Evolutionary conservation across 2,797 vertebrate genomes (phyloP), one percentile per base, ranked within the genome.

Genomic region (Hoplostethus mediterraneus): DNA sequence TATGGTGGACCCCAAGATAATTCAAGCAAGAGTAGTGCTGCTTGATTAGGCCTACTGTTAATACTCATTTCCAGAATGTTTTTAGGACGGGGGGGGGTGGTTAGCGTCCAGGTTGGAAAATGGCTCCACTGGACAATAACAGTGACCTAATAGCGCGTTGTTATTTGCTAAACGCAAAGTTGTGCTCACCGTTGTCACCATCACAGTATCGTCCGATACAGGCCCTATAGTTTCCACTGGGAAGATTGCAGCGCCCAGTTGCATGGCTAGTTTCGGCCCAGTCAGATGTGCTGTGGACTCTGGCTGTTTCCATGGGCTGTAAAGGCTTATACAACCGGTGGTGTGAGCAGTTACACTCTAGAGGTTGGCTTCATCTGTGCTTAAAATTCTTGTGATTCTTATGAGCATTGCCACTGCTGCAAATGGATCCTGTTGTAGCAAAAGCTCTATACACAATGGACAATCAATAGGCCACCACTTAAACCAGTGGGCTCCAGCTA

Each of bases 391-490:
- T n/a, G n/a, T n/a, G n/a, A 2, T 69, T 63, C 33, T 45, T 71
- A 72, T 49, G 67, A 28, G 36, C 45, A 0, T 28, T 6, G 49
- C 62, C 47, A 63, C 61, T 28, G 38, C 47, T 66, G 58, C 65
- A 70, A 56, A 64, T 40, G 48, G 63, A 55, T 65, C 63, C 77
- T 57, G 65, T 36, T 57, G 48, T 73, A 63, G 63, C 60, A 64
- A 49, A 66, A 63, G 60, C 65, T 73, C 67, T 55, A 44, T 49
- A 75, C 68, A 75, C 82, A 83, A 72, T 52, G 14, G 69, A 14
- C 63, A 56, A 87, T 91, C 84, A 11, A 88, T 87, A 81, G 71
- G 53, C 73, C 83, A 70, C 71, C 80, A 70, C 76, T 84, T 88
- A 55, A 83, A 85, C 60, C 80, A 66, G 67, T 30, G 51, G 64